Conservation (phyloP, 2,797 vertebrate genomes). For the Heterohyrax brucei region DNA sequence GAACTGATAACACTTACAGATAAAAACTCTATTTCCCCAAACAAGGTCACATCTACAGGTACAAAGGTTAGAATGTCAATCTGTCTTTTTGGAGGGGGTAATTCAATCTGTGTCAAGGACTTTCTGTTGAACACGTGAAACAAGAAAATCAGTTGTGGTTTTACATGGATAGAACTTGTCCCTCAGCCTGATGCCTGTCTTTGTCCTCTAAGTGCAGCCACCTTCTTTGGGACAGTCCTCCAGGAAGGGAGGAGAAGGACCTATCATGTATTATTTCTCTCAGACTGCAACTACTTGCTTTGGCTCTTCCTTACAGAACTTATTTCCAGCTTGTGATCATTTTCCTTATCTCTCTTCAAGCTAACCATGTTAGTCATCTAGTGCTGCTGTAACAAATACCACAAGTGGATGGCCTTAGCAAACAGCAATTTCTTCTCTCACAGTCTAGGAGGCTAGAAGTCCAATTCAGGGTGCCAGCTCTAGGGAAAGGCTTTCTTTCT, state of each 20-base stretch:
- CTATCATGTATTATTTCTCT: too few species aligned
- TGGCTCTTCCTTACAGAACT: neutral
- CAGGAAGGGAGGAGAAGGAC: neutral
- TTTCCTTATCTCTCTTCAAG: neutral
- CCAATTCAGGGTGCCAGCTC: too few species aligned
- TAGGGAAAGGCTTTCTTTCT: too few species aligned
- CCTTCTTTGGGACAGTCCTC: neutral
- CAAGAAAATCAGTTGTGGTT: neutral
- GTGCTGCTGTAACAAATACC: too few species aligned
- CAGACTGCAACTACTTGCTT: neutral
- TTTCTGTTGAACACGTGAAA: neutral
- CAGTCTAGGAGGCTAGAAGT: too few species aligned
- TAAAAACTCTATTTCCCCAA: neutral
- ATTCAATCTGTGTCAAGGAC: too few species aligned
- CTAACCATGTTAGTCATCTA: too few species aligned
- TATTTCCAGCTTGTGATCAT: neutral
- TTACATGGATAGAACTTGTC: neutral
- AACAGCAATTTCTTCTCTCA: too few species aligned
- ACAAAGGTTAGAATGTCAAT: too few species aligned
- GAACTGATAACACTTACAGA: neutral
- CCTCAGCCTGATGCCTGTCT: neutral
- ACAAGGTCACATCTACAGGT: neutral
- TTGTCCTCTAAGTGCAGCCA: fast-evolving
- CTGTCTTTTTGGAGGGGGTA: too few species aligned
- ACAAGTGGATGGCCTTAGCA: too few species aligned